These are phyloP conservation scores for Petaurus breviceps DNA, from an alignment of 2,113 vertebrate genomes.

Conservation along the genomic window DNA sequence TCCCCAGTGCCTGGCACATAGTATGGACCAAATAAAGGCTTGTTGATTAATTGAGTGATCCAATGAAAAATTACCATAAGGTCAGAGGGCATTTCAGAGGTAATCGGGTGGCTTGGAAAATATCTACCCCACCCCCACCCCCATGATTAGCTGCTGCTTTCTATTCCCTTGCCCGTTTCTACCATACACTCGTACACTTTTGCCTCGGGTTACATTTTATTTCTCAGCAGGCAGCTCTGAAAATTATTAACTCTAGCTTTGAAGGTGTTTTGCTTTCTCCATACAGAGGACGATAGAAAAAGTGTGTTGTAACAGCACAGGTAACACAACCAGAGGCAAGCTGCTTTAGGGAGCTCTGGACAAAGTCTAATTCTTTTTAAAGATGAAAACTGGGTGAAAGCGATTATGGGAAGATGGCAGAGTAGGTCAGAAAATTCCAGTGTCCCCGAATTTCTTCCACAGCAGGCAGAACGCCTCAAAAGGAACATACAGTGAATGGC, in stretches of 20 bases:
- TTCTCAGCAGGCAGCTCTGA: background rate
- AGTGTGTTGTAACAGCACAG: background rate
- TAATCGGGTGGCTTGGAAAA: background rate
- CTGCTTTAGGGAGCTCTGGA: background rate
- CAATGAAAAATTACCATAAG: background rate
- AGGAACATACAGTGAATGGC: too few relatives aligned
- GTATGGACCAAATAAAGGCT: background rate
- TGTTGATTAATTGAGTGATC: too few relatives aligned
- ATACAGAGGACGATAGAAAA: background rate
- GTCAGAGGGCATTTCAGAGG: background rate
- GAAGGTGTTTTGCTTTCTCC: background rate
- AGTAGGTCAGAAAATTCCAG: too few relatives aligned
- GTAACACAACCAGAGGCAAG: background rate
- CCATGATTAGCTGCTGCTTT: background rate
- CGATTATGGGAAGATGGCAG: too few relatives aligned
- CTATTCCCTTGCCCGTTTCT: background rate
- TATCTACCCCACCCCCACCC: background rate
- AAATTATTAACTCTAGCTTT: background rate
- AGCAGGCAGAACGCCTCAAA: too few relatives aligned
- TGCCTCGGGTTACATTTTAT: background rate
- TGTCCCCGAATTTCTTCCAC: too few relatives aligned
- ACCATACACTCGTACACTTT: background rate
- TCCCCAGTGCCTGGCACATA: background rate
- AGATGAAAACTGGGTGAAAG: too few relatives aligned
- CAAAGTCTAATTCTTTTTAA: background rate